Evolutionary conservation across 23 tunicate species (phyloP).

Genomic region (Ciona savignyi): DNA sequence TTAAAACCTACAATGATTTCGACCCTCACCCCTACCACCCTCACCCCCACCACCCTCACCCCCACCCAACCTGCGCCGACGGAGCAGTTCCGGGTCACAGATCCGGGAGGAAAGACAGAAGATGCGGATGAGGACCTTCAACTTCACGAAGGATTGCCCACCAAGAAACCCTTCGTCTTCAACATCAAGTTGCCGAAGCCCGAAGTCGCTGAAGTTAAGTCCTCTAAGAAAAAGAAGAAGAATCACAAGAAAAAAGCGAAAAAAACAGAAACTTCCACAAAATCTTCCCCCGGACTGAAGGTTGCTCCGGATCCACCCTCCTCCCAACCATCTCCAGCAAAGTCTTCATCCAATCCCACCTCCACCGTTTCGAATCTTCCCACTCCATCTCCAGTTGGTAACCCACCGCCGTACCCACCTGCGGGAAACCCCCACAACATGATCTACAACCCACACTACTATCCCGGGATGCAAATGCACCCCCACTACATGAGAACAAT

Average conservation of each 20-base stretch:
- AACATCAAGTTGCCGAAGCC: conserved; percentile 25
- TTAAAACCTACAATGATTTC: neutral
- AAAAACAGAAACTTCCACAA: conserved; percentile 1
- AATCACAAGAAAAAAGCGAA: neutral
- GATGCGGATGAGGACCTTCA: conserved; percentile 8
- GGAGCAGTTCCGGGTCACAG: neutral
- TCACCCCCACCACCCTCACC: no score
- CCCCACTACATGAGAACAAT: neutral
- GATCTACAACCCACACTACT: neutral
- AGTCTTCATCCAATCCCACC: neutral
- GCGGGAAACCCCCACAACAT: neutral
- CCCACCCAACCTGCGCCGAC: neutral
- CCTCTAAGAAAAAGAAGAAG: conserved; percentile 6
- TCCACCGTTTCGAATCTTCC: neutral
- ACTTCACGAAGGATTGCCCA: conserved; percentile 10
- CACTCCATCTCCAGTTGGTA: neutral
- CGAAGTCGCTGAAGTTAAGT: conserved; percentile 7
- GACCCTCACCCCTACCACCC: neutral
- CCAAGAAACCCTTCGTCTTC: conserved; percentile 25
- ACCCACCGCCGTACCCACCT: neutral
- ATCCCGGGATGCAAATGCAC: neutral
- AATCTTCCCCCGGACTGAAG: neutral
- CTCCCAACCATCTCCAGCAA: neutral
- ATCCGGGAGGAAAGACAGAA: neutral
- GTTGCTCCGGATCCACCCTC: neutral